These are phyloP conservation scores for Hylaeus volcanicus DNA, from an alignment of 1,140 invertebrate species.

Conservation along the genomic window DNA sequence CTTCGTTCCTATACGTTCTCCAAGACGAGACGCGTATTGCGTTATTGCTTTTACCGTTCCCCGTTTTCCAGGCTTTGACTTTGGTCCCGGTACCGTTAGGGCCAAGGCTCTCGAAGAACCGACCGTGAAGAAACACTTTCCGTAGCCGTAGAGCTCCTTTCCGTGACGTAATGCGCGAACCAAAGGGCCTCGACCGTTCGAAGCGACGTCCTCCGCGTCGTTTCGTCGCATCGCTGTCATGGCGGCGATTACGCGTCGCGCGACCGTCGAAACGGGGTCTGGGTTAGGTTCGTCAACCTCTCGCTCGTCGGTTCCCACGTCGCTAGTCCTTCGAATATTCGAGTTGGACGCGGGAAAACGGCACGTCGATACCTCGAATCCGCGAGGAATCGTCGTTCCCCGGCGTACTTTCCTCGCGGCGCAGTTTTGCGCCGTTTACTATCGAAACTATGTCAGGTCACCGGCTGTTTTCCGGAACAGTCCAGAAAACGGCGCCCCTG, in stretches of 20 bases:
- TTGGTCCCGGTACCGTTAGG: conserved; percentile 62
- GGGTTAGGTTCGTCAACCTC: too few relatives aligned
- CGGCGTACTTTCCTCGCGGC: conserved; percentile 9
- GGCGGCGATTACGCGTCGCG: too few relatives aligned
- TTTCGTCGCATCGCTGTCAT: not conserved
- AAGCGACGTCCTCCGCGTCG: not conserved
- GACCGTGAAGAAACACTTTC: conserved; percentile 63
- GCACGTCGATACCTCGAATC: too few relatives aligned
- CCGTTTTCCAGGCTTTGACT: conserved; percentile 44
- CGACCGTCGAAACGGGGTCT: too few relatives aligned
- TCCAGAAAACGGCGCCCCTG: conserved; percentile 23
- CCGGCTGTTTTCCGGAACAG: conserved; percentile 31
- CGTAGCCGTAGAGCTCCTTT: conserved; percentile 49
- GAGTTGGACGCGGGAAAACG: too few relatives aligned
- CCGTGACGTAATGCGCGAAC: conserved; percentile 54
- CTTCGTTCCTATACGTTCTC: not conserved
- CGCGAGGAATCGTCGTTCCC: not conserved
- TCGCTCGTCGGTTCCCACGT: too few relatives aligned
- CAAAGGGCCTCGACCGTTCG: conserved; percentile 50
- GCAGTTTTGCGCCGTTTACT: conserved; percentile 23
- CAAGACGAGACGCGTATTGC: not conserved
- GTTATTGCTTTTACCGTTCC: conserved; percentile 53
- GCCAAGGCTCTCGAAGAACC: conserved; percentile 40
- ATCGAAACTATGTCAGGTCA: conserved; percentile 48
- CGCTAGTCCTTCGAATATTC: too few relatives aligned